Evolutionary conservation across 2,888 invertebrate species (phyloP), one percentile per base, ranked within the genome.

Genomic region (Bellardia bayeri): DNA sequence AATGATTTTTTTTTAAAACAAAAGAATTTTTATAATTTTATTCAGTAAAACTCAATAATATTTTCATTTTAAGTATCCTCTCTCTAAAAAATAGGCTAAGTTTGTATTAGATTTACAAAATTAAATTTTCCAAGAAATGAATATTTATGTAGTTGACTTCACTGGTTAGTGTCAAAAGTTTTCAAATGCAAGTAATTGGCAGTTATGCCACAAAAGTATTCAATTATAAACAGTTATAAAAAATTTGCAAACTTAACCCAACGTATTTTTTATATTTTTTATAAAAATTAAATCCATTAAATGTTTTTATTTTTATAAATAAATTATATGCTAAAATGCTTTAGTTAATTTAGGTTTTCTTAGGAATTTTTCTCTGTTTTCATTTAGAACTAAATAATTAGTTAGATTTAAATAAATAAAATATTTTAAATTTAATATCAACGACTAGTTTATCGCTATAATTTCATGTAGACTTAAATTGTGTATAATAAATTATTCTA

Each of bases 341-440:
- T 33, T 64, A 40, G 33, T 54, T 42, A 13, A 14, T 33, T 13
- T 33, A 8, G 2, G 3, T 58, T 45, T 33, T 42, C 7, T 68
- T 33, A 13, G 9, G 63, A 64, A 49, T 69, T 69, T 76, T 13
- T 23, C 56, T 40, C 23, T 61, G 23, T 56, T 8, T 61, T 23
- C 14, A 42, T n/a, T 74, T 68, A 51, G 3, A 51, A 63, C 5
- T 40, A 30, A 79, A 58, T 37, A 84, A 61, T 58, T 68, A 49
- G 45, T 64, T 42, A 72, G 16, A 33, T 42, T 37, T 69, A 42
- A 58, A 72, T 23, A 40, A 40, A 37, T 23, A 13, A 56, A 80
- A 76, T 83, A 81, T 72, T 76, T 83, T 80, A 76, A 16, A 51
- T 72, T 13, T 78, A 87, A 87, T 84, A 84, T 78, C 76, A 83